Conservation (phyloP, 2,113 vertebrate genomes). For the Malurus elegans region DNA sequence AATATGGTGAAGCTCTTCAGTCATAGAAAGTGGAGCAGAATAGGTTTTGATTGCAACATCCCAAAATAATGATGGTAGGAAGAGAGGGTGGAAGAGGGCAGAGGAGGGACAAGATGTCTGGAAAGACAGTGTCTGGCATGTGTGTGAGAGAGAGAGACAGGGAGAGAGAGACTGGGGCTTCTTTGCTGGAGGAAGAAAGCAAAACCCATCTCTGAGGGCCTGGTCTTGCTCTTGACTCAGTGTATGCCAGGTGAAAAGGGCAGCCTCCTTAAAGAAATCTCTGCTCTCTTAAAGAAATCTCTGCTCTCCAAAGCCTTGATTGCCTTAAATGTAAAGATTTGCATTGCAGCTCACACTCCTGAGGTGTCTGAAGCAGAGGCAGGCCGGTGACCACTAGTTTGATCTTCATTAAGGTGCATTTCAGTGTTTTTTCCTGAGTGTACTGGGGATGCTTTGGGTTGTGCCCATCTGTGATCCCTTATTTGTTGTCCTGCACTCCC, state of each 20-base stretch:
- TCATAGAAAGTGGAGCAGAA: background rate
- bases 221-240: background rate
- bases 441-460: background rate
- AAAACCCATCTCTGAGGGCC: background rate
- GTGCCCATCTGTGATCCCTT: background rate
- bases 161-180: background rate
- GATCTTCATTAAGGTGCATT: background rate
- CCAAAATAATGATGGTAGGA: background rate
- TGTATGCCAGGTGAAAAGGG: background rate
- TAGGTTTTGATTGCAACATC: background rate
- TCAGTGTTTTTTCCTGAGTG: background rate
- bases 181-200: background rate
- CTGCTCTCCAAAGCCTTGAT: background rate
- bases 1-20: background rate
- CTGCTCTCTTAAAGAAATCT: background rate
- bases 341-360: background rate
- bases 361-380: background rate
- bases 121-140: background rate
- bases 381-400: accelerated
- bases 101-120: background rate
- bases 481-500: background rate
- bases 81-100: background rate
- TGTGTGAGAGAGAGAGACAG: background rate
- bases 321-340: background rate
- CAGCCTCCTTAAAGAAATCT: background rate